Conservation (phyloP, 2,113 vertebrate species). For the Tragelaphus buxtoni region DNA sequence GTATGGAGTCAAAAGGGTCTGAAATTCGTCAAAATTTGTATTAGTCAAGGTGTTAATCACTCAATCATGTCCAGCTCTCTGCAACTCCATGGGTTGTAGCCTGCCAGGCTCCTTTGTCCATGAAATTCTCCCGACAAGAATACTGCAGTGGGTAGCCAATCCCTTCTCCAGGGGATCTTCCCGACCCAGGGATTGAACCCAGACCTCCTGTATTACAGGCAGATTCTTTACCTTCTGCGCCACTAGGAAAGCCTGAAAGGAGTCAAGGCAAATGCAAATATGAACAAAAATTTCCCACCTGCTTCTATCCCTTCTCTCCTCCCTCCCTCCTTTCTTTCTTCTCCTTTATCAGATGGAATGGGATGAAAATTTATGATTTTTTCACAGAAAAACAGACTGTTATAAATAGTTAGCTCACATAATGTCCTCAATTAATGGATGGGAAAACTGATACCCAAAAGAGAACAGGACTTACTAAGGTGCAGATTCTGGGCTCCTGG, state of each 20-base stretch:
- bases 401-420: not conserved
- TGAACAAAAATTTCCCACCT: not conserved
- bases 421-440: not conserved
- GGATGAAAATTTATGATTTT: not conserved
- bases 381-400: not conserved
- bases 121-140: not conserved
- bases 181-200: not conserved
- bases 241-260: not conserved
- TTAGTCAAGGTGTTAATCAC: not conserved
- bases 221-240: not conserved
- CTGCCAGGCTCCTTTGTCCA: not conserved
- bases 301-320: too few species aligned
- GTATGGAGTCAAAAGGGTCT: not conserved
- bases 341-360: not conserved
- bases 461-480: not conserved
- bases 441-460: not conserved
- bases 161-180: not conserved
- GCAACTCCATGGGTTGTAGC: not conserved
- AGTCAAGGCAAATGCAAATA: not conserved
- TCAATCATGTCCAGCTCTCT: not conserved
- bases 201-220: not conserved
- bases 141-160: not conserved
- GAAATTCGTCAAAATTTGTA: not conserved
- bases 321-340: not conserved
- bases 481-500: not conserved